Conservation (phyloP, 2,797 vertebrate species). For the Catamblyrhynchus diadema region DNA sequence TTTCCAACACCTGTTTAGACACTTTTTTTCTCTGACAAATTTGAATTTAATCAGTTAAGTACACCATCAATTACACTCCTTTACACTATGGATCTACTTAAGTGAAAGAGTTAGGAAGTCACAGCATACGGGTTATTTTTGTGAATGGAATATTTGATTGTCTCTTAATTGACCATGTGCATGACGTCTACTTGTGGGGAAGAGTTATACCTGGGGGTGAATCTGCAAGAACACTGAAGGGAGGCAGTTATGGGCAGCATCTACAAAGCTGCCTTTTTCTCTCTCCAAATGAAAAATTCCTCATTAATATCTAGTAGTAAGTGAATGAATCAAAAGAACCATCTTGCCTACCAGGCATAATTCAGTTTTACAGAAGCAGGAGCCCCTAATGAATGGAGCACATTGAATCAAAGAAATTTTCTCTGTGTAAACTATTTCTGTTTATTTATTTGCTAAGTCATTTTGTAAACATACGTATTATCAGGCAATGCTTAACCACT, state of each 20-base stretch:
- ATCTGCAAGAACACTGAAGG: not conserved
- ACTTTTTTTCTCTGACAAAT: not conserved
- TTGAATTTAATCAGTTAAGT: not conserved
- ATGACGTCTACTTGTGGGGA: not conserved
- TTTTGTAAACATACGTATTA: not conserved
- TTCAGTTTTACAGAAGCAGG: not conserved
- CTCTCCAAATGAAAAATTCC: not conserved
- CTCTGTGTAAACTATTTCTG: not conserved
- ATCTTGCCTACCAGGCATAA: not conserved
- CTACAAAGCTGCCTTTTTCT: not conserved
- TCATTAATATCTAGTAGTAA: not conserved
- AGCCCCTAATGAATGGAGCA: not conserved
- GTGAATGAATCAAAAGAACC: not conserved
- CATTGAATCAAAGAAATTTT: not conserved
- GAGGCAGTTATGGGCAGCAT: not conserved
- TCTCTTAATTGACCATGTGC: not conserved
- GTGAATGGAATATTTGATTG: not conserved
- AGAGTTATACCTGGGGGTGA: not conserved
- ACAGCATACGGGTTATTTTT: not conserved
- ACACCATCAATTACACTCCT: constrained; percentile 9
- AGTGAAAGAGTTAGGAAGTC: not conserved
- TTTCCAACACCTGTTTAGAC: not conserved
- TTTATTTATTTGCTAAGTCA: not conserved
- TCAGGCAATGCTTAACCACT: not conserved
- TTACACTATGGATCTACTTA: constrained; percentile 5